Evolutionary conservation across 2,888 invertebrate genomes (phyloP).

Genomic region (Stenichneumon culpator): DNA sequence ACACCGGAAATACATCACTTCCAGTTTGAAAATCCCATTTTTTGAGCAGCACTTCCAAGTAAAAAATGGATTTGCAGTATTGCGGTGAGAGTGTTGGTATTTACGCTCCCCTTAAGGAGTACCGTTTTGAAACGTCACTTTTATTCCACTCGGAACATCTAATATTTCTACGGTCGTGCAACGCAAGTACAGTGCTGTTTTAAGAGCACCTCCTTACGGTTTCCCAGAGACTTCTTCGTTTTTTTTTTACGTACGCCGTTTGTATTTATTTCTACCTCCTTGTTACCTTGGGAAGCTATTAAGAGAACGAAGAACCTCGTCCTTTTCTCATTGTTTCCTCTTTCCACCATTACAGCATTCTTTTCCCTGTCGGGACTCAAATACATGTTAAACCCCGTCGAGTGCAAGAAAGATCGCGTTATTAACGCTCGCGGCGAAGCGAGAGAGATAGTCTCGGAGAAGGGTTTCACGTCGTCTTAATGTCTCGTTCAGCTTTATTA

Average conservation of each 20-base stretch:
- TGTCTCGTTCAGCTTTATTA: not conserved
- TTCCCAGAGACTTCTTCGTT: not conserved
- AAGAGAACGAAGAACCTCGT: not conserved
- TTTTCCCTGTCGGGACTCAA: not conserved
- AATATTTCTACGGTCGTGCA: not conserved
- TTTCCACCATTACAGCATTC: not conserved
- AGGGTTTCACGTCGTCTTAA: not conserved
- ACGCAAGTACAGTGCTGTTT: not conserved
- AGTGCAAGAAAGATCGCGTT: too few relatives aligned
- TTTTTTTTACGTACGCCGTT: not conserved
- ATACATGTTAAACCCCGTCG: too few relatives aligned
- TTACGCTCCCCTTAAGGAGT: too few relatives aligned
- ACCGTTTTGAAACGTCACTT: not conserved
- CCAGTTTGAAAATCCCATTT: too few relatives aligned
- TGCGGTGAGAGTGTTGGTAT: too few relatives aligned
- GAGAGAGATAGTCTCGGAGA: too few relatives aligned
- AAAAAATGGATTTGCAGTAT: too few relatives aligned
- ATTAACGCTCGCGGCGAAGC: too few relatives aligned
- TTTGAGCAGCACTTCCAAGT: too few relatives aligned
- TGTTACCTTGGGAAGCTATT: not conserved
- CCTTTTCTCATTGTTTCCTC: not conserved
- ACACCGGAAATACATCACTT: too few relatives aligned
- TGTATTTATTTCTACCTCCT: not conserved
- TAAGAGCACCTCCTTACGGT: not conserved
- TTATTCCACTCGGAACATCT: not conserved